Evolutionary conservation across 2,797 vertebrate genomes (phyloP).

Genomic region (Urophycis tenuis): DNA sequence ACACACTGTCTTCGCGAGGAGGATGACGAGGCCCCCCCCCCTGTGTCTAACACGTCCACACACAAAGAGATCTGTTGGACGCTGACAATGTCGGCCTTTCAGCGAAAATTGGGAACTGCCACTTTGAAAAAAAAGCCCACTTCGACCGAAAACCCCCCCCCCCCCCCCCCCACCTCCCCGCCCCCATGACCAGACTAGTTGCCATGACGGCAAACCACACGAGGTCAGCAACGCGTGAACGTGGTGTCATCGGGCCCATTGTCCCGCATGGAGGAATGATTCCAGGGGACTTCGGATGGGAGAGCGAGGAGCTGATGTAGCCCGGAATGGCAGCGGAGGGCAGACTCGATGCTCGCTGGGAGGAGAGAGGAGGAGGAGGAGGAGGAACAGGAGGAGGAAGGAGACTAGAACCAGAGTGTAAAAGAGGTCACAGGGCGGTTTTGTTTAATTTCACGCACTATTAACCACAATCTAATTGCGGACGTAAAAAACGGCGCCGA

Average conservation of each 20-base stretch:
- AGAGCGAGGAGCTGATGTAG: neutral
- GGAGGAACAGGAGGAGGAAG: slow-evolving; percentile 2
- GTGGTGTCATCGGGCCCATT: slow-evolving; percentile 31
- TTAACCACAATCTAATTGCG: slow-evolving; percentile 50
- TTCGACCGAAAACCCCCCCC: no score
- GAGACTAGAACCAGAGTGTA: neutral
- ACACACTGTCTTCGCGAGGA: slow-evolving; percentile 59
- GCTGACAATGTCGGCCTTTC: slow-evolving; percentile 69
- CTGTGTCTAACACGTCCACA: slow-evolving; percentile 55
- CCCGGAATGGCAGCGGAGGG: neutral
- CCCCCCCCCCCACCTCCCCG: slow-evolving; percentile 28
- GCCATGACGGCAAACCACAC: slow-evolving; percentile 63
- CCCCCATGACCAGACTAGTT: slow-evolving; percentile 40
- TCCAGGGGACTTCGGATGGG: slow-evolving; percentile 28
- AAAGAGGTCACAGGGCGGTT: slow-evolving; percentile 35
- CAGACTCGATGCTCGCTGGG: neutral
- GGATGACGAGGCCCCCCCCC: slow-evolving; percentile 61
- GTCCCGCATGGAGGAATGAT: slow-evolving; percentile 42
- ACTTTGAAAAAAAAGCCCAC: slow-evolving; percentile 55
- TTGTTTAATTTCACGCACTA: slow-evolving; percentile 63
- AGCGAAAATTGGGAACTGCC: slow-evolving; percentile 49
- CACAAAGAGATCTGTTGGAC: slow-evolving; percentile 69
- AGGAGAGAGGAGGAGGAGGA: neutral
- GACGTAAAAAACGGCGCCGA: slow-evolving; percentile 30
- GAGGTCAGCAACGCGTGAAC: slow-evolving; percentile 50